Evolutionary conservation across 2,113 vertebrate genomes (phyloP).

Genomic region (Ailuropoda melanoleuca): DNA sequence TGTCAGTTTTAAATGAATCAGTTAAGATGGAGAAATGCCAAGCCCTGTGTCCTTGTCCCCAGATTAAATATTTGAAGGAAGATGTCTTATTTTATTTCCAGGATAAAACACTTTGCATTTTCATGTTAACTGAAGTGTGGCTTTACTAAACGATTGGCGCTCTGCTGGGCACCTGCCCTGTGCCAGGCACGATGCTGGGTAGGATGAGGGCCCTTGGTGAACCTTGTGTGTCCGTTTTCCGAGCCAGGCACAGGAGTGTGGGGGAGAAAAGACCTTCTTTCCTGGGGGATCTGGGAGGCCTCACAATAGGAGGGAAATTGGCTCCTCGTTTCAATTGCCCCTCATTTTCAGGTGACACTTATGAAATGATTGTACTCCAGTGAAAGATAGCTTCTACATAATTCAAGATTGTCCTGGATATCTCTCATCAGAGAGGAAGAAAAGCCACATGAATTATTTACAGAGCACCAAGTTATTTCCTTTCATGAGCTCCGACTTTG

Average conservation of each 20-base stretch:
- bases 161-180: not conserved
- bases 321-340: not conserved
- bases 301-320: not conserved
- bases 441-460: slow-evolving; percentile 75
- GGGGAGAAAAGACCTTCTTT: not conserved
- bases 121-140: not conserved
- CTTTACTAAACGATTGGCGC: not conserved
- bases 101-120: not conserved
- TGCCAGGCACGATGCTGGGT: accelerated
- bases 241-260: no score
- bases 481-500: slow-evolving; percentile 74
- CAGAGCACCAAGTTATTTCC: slow-evolving; percentile 52
- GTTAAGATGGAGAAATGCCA: not conserved
- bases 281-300: not conserved
- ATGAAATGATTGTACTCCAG: not conserved
- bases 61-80: slow-evolving; percentile 38
- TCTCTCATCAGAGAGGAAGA: slow-evolving; percentile 61
- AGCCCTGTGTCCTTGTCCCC: not conserved
- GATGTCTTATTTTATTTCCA: slow-evolving; percentile 16
- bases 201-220: not conserved
- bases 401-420: slow-evolving; percentile 71
- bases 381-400: slow-evolving; percentile 67
- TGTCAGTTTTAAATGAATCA: not conserved
- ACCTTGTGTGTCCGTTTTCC: accelerated
- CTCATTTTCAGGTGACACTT: slow-evolving; percentile 40